Evolutionary conservation across 2,113 vertebrate genomes (phyloP), one percentile per base, ranked within the genome.

Genomic region (Pimephales promelas): DNA sequence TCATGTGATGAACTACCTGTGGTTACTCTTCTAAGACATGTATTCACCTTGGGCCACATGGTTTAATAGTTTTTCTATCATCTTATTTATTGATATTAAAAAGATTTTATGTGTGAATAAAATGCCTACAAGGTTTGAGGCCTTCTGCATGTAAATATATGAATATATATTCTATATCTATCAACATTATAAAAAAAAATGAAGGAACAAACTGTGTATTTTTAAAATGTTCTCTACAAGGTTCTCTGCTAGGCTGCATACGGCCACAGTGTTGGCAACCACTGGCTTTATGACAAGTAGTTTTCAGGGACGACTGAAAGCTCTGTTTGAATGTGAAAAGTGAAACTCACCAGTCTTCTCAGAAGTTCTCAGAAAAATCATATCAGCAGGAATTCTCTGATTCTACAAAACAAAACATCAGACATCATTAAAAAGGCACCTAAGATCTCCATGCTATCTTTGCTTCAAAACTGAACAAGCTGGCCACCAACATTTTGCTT

Each of bases 331-430:
- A 61, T 8, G 7, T 75, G 24, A 83, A 71, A 2, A 72, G 26
- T 54, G 47, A 81, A 81, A 78, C 93, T 90, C 85, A 95, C 94
- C 94, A 11, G 80, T 92, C 90, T 93, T 94, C 89, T 95, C 94
- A 0, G 94, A 92, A 0, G 94, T 95, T 83, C 94, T 92, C 78
- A 94, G 87, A 79, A 95, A 95, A 47, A 95, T 91, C 93, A 94
- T 92, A 86, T 95, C 94, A 83, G 94, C 94, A 82, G 94, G 94
- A 89, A 95, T 93, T 89, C 94, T 93, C 79, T 95, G 94, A 88
- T 95, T 94, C 94, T 95, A 24, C 40, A 85, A 8, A 72, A 34
- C 14, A 76, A 59, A 59, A 26, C 14, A 82, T 47, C 54, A 81
- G 9, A 31, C 49, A 64, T 13, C 2, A 0, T 11, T 59, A 13